Evolutionary conservation across 2,888 invertebrate species (phyloP), one percentile per base, ranked within the genome.

Genomic region (Dinocampus coccinellae): DNA sequence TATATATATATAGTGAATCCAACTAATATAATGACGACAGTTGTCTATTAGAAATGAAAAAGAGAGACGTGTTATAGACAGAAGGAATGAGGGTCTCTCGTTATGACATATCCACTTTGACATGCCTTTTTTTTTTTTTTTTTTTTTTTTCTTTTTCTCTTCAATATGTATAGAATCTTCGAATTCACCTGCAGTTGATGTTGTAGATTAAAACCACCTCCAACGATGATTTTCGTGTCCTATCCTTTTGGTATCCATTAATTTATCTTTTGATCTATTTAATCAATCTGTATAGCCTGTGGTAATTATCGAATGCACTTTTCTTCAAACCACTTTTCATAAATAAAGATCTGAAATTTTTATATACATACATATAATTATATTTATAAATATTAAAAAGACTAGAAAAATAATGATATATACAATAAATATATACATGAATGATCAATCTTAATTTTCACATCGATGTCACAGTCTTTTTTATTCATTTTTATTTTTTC

Each of bases 11-110:
- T n/a, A 20, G 22, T 53, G n/a, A 36, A 47, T 68, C 7, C 53
- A n/a, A 47, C 58, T 9, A 3, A 34, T 9, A 61, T 34, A 36
- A 36, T 20, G 61, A 61, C 26, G 42, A 36, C 42, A 16, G 42
- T 63, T 63, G 42, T 42, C 39, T 42, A 63, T 42, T 26, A 63
- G 22, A 26, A 26, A 42, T 39, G 16, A 63, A 63, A 7, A 26
- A 63, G 36, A 36, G 36, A 61, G 36, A 36, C 36, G 11, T 36
- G 22, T 10, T 13, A 22, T 22, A 22, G 29, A 29, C 58, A 61
- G 24, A 22, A 34, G 36, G n/a, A 63, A 63, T 29, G 42, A 63
- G 42, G 62, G 61, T 61, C 61, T 61, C 22, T 39, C 39, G 39
- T 39, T 39, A 39, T 39, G 39, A 39, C 39, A n/a, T 39, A n/a